phyloP scores from a whole-genome alignment of 2,797 vertebrate species.

The Enteromius fasciolatus region DNA sequence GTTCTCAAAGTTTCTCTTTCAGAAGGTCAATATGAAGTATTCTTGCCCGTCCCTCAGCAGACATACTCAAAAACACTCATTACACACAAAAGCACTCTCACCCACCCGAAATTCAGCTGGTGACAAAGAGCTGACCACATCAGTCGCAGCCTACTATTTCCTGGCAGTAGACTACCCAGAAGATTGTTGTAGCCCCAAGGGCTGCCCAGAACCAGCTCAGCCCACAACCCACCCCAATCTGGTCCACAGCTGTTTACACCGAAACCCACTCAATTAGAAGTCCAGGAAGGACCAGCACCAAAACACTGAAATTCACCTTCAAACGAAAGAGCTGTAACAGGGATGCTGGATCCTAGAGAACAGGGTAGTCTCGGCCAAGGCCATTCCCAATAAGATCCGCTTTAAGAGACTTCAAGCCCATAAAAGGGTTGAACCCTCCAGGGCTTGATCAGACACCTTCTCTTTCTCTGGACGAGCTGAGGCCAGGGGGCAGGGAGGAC shows the following conservation, averaged over 20 bases:
- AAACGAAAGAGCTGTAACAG: background rate
- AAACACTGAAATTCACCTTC: conserved; percentile 57
- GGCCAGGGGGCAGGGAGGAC: conserved; percentile 56
- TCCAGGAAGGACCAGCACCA: conserved; percentile 47
- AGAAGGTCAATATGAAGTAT: background rate
- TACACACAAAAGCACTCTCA: conserved; percentile 45
- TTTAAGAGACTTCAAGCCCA: conserved; percentile 37
- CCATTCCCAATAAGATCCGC: conserved; percentile 23
- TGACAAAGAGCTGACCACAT: conserved; percentile 92
- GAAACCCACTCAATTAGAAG: conserved; percentile 46
- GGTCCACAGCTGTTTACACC: conserved; percentile 42
- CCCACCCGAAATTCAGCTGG: conserved; percentile 77
- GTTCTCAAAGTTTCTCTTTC: background rate
- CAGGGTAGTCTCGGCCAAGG: conserved; percentile 18
- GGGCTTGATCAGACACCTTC: conserved; percentile 46
- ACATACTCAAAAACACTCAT: conserved; percentile 67
- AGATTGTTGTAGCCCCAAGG: conserved; percentile 68
- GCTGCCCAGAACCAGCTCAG: conserved; percentile 61
- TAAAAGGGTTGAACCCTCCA: conserved; percentile 48
- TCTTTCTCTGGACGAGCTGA: conserved; percentile 46
- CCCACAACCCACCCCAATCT: conserved; percentile 74
- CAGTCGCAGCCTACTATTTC: conserved; percentile 87
- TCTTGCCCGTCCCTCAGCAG: background rate
- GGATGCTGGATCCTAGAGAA: conserved; percentile 28
- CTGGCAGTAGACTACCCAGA: conserved; percentile 76